These are phyloP conservation scores for Pachydiplax longipennis DNA, from an alignment of 2,888 invertebrate genomes.

Conservation along the genomic window DNA sequence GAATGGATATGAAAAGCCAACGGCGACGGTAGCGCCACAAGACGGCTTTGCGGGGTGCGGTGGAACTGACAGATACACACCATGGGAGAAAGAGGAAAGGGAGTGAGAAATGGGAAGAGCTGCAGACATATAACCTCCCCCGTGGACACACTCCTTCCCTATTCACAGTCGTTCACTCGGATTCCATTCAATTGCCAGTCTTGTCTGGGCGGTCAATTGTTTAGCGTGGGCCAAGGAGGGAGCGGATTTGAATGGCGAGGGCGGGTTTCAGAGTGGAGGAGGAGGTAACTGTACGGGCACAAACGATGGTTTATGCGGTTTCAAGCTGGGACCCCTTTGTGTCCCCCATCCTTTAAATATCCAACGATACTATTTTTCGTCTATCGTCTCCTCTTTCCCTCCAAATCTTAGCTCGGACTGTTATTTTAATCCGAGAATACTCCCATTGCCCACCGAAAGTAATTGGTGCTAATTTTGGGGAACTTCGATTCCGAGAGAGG, in stretches of 20 bases:
- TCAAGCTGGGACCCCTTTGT: neutral
- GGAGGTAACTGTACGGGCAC: constrained; percentile 8
- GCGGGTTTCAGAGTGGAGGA: neutral
- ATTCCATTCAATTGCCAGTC: constrained; percentile 45
- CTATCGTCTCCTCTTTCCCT: neutral
- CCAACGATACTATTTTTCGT: neutral
- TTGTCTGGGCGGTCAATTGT: constrained; percentile 42
- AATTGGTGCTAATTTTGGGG: neutral
- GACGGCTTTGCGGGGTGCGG: constrained; percentile 36
- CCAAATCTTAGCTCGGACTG: neutral
- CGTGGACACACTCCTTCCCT: neutral
- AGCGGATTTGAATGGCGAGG: neutral
- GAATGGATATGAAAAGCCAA: constrained; percentile 35
- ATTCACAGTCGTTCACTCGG: constrained; percentile 43
- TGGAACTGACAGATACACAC: neutral
- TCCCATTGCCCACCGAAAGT: neutral
- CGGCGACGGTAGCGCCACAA: constrained; percentile 37
- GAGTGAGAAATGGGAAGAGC: constrained; percentile 9
- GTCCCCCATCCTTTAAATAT: neutral
- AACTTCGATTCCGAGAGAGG: neutral
- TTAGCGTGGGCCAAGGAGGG: constrained; percentile 14
- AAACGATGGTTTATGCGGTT: constrained; percentile 33
- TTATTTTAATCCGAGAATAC: neutral
- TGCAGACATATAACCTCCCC: neutral
- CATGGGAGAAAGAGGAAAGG: neutral